Percentiles rank a stretch among this genome's conserved stretches.
phyloP scores from a whole-genome alignment of 2,888 invertebrate genomes.

The Pristionchus fissidentatus region DNA sequence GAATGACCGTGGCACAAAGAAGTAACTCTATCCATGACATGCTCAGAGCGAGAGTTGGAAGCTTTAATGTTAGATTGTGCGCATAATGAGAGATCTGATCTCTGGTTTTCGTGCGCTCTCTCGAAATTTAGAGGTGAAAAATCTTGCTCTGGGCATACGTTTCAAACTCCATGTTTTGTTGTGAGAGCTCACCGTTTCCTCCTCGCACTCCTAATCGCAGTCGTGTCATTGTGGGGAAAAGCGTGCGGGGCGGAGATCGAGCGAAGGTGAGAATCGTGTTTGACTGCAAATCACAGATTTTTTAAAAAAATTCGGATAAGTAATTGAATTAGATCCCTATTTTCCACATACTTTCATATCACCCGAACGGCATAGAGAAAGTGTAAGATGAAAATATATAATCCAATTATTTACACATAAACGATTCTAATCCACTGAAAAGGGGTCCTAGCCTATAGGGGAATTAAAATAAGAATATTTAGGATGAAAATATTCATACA shows the following conservation, averaged over 20 bases:
- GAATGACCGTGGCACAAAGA: too few species aligned
- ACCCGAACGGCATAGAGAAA: too few species aligned
- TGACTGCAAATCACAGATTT: constrained; percentile 63
- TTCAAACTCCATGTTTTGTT: too few species aligned
- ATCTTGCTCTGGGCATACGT: background rate
- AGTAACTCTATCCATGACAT: too few species aligned
- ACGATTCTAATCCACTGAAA: background rate
- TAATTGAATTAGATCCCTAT: too few species aligned
- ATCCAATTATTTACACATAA: too few species aligned
- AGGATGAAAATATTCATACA: too few species aligned
- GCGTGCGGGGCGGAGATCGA: constrained; percentile 62
- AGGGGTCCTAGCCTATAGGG: too few species aligned
- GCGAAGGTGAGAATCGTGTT: constrained; percentile 62
- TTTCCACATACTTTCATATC: too few species aligned
- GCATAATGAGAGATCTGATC: background rate
- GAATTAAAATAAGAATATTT: too few species aligned
- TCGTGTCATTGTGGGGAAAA: constrained; percentile 58
- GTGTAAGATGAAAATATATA: too few species aligned
- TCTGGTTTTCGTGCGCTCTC: background rate
- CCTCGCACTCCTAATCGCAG: constrained; percentile 51
- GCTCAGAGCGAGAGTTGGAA: background rate
- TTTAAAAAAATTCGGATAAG: background rate
- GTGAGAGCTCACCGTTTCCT: constrained; percentile 35
- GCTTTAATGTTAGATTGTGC: background rate
- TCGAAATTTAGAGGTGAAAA: background rate